Base-by-base conservation (phyloP, 2,113 vertebrate species). In the Oryzias javanicus region DNA sequence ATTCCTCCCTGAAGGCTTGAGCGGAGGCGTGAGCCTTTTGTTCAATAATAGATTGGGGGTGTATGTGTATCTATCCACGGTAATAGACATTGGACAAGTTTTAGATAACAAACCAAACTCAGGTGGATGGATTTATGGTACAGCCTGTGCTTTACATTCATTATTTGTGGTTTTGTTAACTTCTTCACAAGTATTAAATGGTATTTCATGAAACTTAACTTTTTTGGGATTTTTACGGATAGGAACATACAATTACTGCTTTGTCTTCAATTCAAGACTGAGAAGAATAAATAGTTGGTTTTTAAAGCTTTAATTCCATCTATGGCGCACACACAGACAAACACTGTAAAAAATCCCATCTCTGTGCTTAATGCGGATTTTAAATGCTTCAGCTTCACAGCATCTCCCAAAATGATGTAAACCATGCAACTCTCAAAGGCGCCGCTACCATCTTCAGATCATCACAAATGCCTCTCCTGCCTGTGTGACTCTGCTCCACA, bases 1-100 rank as follows among this genome's bases (percentile, higher is more conserved):
- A 91, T 90, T 90, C 89, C 86, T 91, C 88, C 88, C 87, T 74
- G 79, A 88, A 85, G 81, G 85, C 86, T 84, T 84, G 80, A 90
- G 80, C 78, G 61, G 80, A 84, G 85, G 85, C 86, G 83, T 89
- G 82, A 86, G 85, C 77, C 84, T 89, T 87, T 87, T 89, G 85
- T 89, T 89, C 85, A 89, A 86, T 88, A 86, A 86, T 84, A 89
- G 86, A 88, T 86, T 88, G 80, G 84, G 87, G 87, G 79, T 88
- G 87, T 85, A 75, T 88, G 86, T 86, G 86, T 88, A 81, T 84
- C 79, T 87, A 86, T 82, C 78, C 68, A 80, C 87, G 80, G 86
- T 89, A 90, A 91, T 88, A 80, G 83, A 87, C 86, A 88, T 82
- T 79, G 76, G 84, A 86, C 83, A 83, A 74, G 80, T 83, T 87